Base-by-base conservation (phyloP, 2,888 invertebrate genomes). In the Diaperis boleti region DNA sequence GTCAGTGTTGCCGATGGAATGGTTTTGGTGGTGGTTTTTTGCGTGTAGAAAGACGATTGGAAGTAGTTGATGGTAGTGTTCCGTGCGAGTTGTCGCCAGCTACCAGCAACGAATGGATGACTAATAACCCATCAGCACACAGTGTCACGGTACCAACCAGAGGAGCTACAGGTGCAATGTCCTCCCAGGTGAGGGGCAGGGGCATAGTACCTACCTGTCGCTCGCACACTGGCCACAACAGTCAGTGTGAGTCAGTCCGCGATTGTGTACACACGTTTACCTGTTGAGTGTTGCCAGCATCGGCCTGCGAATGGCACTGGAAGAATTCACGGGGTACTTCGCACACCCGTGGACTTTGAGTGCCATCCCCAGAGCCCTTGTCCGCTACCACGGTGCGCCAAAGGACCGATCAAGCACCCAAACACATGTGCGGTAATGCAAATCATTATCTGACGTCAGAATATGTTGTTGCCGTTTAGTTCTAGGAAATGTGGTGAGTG, bases 311-410 rank as follows among this genome's bases (percentile, higher is more conserved):
- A 90, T 90, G 90, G 90, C 90, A 90, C 90, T 90, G 89, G 90
- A 90, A 90, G 90, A 90, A 90, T 90, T 90, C 90, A 90, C 90
- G 90, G 89, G 89, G 88, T 86, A 81, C 77, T 82, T 84, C 83
- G 74, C 77, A 82, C 77, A 80, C 87, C 87, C 88, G 88, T 88
- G 88, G 83, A 86, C 87, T 87, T 87, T 87, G 86, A 87, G 88
- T 88, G 88, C 87, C 88, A 88, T 88, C 87, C 81, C 72, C 79
- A 79, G 81, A 77, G 78, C 72, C 77, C 71, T 69, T 74, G 76
- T 67, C 54, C 67, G 66, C 55, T 37, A 13, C 52, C 29, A 35
- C 57, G 18, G 31, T 39, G 20, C 41, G 17, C 20, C 41, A 17
- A 42, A 42, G 41, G 41, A 17, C 20, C 39, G 18, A 42, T 20